Base-by-base conservation (phyloP, 1,140 invertebrate genomes). In the Berghia stephanieae region DNA sequence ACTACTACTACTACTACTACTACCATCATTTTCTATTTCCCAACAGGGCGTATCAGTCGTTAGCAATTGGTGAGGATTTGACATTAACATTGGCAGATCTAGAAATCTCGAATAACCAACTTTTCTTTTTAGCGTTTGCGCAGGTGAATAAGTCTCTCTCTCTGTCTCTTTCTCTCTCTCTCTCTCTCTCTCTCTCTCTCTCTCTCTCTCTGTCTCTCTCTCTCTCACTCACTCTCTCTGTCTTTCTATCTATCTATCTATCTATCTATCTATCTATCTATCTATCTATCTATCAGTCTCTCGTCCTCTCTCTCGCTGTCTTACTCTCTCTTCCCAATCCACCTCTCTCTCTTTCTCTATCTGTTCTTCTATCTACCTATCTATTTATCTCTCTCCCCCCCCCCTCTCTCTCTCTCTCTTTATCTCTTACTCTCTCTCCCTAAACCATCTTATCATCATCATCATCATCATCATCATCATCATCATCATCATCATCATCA, bases 151-250 rank as follows among this genome's bases (percentile, higher is more conserved):
- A 31, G 27, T 43, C 24, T 18, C 31, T 31, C 24, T n/a, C 10
- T 40, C 5, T 24, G 5, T 38, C n/a, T 16, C 36, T 74, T 36
- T 36, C 31, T 55, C 44, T 38, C 71, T 38, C 31, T 55, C 46
- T 18, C 71, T 74, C 16, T 55, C 6, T 57, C 74, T 43, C 74
- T 67, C 78, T 68, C 21, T 81, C 44, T 38, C 71, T 44, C n/a
- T 76, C 43, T 27, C 44, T 34, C 27, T 40, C 31, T 44, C 34
- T 68, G 40, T 42, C 34, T 38, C 16, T 42, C 36, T 36, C 8
- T 40, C 34, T 8, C 31, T 76, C 18, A 76, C 43, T n/a, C 36
- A 60, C 68, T 5, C 43, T 76, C 0, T 76, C 74, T n/a, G 74
- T 60, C 27, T 44, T 76, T 4, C 40, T 76, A n/a, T 43, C 67